phyloP scores from a whole-genome alignment of 2,888 invertebrate species.

The Protonemura montana region DNA sequence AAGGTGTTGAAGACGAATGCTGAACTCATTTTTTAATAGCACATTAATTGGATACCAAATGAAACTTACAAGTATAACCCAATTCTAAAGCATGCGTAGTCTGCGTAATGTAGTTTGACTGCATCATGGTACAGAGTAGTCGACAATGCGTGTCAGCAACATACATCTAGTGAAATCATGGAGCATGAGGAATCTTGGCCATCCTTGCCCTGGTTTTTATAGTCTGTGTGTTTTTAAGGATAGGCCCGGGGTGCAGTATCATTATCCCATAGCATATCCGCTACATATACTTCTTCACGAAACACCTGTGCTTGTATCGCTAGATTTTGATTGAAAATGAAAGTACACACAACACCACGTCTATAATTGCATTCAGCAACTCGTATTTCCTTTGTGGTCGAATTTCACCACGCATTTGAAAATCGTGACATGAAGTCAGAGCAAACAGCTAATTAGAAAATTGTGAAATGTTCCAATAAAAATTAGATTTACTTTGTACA shows the following conservation, averaged over 20 bases:
- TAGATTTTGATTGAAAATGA: conserved; percentile 8
- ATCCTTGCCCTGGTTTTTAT: not conserved
- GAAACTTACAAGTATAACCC: no score
- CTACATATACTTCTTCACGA: not conserved
- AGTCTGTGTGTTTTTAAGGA: not conserved
- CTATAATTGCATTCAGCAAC: not conserved
- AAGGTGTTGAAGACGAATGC: no score
- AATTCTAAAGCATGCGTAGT: not conserved
- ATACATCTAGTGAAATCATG: not conserved
- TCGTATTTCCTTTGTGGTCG: conserved; percentile 25
- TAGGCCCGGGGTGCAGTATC: not conserved
- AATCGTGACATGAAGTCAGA: conserved; percentile 35
- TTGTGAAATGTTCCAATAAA: not conserved
- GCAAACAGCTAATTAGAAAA: conserved; percentile 32
- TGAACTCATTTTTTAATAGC: no score
- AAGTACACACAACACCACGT: not conserved
- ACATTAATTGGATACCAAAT: no score
- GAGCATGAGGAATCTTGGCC: not conserved
- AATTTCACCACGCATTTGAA: conserved; percentile 17
- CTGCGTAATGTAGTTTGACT: not conserved
- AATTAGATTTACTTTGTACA: not conserved
- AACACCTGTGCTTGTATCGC: not conserved
- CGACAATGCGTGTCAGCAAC: not conserved
- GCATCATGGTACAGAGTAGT: not conserved
- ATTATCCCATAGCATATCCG: not conserved